Evolutionary conservation across 2,113 vertebrate genomes (phyloP), one percentile per base, ranked within the genome.

Genomic region (Mormoops blainvillei): DNA sequence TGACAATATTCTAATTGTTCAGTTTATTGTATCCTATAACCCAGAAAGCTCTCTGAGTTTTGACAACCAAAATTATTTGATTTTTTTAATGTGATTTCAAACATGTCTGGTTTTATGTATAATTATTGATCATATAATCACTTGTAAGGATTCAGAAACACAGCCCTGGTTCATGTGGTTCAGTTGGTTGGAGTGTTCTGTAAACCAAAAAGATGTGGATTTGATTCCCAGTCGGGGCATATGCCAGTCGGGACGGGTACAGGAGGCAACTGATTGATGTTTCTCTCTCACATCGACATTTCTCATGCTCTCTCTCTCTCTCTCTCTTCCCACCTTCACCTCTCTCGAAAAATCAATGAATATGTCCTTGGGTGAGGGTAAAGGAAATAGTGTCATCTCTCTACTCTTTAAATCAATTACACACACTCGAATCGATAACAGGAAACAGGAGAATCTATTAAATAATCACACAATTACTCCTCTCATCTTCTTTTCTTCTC

Each of bases 261-360:
- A 31, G 28, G 28, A 31, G 61, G 61, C 61, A 63, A 61, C 61
- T 31, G 13, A 63, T 31, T 13, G 61, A 63, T 31, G 12, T 61
- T 31, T 31, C 61, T 63, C 61, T 61, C 61, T 63, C 61, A 63
- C 24, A 61, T 9, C 2, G 10, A 26, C 7, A 26, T 26, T 61
- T 61, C 5, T 1, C 61, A 31, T 28, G 9, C 5, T 2, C 28
- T 31, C 26, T 15, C 61, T 63, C 10, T 31, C 28, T 13, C 12
- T 26, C 11, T n/a, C n/a, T n/a, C n/a, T n/a, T n/a, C n/a, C n/a
- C n/a, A n/a, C 12, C 5, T 63, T 11, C 28, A 4, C 5, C 4
- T 2, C 13, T 63, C 61, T 63, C 28, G 4, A 31, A 63, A 31
- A 63, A 63, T 31, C 61, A 63, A 11, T 63, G 13, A 31, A 12